Base-by-base conservation (phyloP, 1,140 invertebrate genomes). In the Maconellicoccus hirsutus region DNA sequence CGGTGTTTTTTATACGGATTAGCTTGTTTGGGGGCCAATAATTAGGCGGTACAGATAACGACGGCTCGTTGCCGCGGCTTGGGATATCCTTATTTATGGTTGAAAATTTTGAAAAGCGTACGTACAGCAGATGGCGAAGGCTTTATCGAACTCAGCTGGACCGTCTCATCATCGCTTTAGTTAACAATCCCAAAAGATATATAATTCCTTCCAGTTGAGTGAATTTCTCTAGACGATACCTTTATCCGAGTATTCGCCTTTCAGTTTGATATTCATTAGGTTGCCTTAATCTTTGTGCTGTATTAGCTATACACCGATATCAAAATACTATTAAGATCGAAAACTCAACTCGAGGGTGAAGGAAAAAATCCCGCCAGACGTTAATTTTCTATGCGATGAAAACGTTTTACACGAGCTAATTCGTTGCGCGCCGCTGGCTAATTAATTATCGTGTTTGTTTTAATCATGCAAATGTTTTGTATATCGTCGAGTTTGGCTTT, bases 101-200 rank as follows among this genome's bases (percentile, higher is more conserved):
- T 66, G 16, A 16, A 66, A 66, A 25, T 66, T 22, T 22, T 66
- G 22, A 66, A 26, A 66, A 66, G 61, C 61, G 10, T 66, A 16
- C 21, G 61, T 23, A 16, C 4, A 66, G 61, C 61, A 66, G 61
- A 66, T 66, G 61, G 19, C 61, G 10, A 25, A 23, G 61, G 25
- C 10, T 23, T 66, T 66, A 66, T 66, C 25, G 25, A 66, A 66
- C 61, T 66, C 61, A 66, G 61, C 61, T 26, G 61, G 61, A 66
- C 61, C 61, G 61, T 66, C 61, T 66, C 61, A 66, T 66, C 61
- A 66, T 66, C 61, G 61, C 61, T 66, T 66, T 66, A 66, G 61
- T 66, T 66, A 66, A 66, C 61, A 66, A 66, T 66, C 25, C 61
- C 61, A 66, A 66, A 66, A 66, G 61, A 66, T 66, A 66, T 66